Base-by-base conservation (phyloP, 2,797 vertebrate species). In the Propithecus deckenii region DNA sequence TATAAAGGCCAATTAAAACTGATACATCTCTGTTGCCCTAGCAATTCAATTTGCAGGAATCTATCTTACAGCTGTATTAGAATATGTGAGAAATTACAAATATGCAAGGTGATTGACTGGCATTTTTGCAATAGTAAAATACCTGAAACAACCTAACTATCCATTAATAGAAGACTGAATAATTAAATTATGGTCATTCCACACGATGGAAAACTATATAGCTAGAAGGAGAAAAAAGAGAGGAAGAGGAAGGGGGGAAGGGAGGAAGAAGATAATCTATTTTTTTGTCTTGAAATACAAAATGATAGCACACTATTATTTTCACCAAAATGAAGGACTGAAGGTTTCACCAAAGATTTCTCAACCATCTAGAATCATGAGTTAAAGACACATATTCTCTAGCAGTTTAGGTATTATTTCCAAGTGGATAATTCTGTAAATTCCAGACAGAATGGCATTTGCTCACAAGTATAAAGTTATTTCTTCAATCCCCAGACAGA, bases 391-490 rank as follows among this genome's bases (percentile, higher is more conserved):
- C 4, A 52, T 17, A 17, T 52, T 80, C 67, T 76, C 48, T 55
- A 96, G 74, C 61, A 96, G 71, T 72, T 72, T 69, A 88, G 5
- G 17, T 74, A 61, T 80, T 81, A 91, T 61, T 97, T 95, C 48
- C 22, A 96, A 92, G 69, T 23, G 81, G 46, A 67, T 78, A 89
- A 86, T 72, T 79, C 48, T 87, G 71, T 84, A 85, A 88, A 52
- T 48, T 84, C 35, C 17, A 91, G 48, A 78, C 38, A 91, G 23
- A 55, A 32, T 63, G 30, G 61, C 32, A 63, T 63, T 63, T 63
- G 32, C 61, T 32, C 30, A 63, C 61, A 32, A 63, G 14, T 32
- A 32, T 63, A 63, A 63, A 63, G 61, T 63, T 32, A 32, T 32
- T 63, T 63, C 61, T 63, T 63, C 30, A 32, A 63, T 63, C 30